These are phyloP conservation scores for Indri indri DNA, from an alignment of 2,113 vertebrate genomes.

Conservation along the genomic window DNA sequence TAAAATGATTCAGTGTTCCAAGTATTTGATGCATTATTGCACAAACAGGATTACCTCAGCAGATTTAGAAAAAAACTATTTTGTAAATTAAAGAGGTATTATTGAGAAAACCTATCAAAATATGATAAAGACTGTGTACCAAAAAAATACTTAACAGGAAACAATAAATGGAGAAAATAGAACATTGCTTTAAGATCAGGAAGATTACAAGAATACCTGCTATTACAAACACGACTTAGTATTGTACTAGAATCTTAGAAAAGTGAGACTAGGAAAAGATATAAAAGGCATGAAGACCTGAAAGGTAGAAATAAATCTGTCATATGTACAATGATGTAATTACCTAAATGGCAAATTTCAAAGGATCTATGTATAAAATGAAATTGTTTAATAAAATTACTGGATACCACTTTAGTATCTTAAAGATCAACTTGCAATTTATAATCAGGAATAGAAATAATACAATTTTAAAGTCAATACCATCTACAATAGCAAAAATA, in stretches of 20 bases:
- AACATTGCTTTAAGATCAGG: background rate
- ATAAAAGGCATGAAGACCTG: too few species aligned
- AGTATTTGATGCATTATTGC: background rate
- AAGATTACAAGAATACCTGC: background rate
- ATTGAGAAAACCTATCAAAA: background rate
- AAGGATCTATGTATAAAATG: background rate
- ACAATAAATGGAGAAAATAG: background rate
- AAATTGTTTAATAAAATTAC: background rate
- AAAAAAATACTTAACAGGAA: background rate
- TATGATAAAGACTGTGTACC: background rate
- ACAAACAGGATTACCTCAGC: background rate
- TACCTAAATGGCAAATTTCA: background rate
- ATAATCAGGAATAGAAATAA: background rate
- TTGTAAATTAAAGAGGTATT: background rate
- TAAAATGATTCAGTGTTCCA: background rate
- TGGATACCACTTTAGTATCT: background rate
- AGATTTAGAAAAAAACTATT: background rate
- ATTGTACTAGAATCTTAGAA: background rate
- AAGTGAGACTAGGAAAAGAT: background rate
- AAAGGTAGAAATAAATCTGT: background rate
- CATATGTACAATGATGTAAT: background rate
- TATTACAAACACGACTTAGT: background rate
- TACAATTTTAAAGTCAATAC: background rate
- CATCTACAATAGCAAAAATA: background rate
- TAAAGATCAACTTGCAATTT: background rate